Conservation (phyloP, 2,888 invertebrate genomes). For the Prosopocoilus inquinatus region DNA sequence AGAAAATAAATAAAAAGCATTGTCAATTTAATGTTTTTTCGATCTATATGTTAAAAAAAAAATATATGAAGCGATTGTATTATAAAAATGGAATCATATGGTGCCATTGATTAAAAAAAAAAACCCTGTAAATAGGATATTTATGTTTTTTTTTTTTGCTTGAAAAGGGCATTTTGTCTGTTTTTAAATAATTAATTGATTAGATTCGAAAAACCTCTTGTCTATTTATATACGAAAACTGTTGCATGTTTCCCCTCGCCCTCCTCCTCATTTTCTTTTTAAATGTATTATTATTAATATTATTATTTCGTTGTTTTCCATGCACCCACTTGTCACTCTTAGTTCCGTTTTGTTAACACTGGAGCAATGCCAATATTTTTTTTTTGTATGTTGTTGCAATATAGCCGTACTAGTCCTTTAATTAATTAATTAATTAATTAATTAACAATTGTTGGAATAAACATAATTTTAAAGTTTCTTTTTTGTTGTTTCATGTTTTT, state of each 20-base stretch:
- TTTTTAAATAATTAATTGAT: conserved; percentile 29
- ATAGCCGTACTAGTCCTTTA: conserved; percentile 34
- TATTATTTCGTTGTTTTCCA: neutral
- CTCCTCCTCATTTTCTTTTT: conserved; percentile 11
- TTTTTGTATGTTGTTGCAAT: conserved; percentile 30
- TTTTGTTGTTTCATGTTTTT: conserved; percentile 14
- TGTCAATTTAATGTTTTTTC: conserved; percentile 23
- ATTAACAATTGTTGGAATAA: no score
- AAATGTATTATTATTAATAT: conserved; percentile 12
- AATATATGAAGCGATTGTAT: conserved; percentile 14
- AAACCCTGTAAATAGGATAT: conserved; percentile 26
- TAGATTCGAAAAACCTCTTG: conserved; percentile 21
- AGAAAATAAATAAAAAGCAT: conserved; percentile 14
- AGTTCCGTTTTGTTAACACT: conserved; percentile 9
- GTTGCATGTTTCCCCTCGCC: conserved; percentile 16
- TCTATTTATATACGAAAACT: conserved; percentile 14
- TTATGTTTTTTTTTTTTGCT: conserved; percentile 39
- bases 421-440: no score
- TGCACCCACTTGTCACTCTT: conserved; percentile 17
- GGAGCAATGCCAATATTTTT: conserved; percentile 11
- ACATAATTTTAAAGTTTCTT: neutral
- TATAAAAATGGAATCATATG: conserved; percentile 43
- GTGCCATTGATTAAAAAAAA: conserved; percentile 39
- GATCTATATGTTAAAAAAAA: conserved; percentile 9
- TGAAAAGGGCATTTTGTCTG: conserved; percentile 36